Percentiles rank a stretch among this genome's conserved stretches.
phyloP scores from a whole-genome alignment of 2,888 invertebrate genomes.

The Aromia moschata region DNA sequence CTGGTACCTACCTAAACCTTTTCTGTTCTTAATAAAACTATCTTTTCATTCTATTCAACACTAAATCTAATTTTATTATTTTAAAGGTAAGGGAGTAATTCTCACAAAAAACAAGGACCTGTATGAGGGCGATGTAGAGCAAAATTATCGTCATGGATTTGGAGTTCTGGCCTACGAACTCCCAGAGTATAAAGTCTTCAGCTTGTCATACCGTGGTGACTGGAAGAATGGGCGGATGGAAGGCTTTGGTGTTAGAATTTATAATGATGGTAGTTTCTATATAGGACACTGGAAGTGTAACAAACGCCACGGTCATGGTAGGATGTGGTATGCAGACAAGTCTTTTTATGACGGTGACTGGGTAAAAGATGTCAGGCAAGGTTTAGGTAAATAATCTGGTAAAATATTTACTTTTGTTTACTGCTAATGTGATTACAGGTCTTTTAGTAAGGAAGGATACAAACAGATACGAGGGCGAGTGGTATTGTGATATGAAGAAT shows the following conservation, averaged over 20 bases:
- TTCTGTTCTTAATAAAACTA: neutral
- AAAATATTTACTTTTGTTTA: neutral
- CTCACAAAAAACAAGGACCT: constrained; percentile 62
- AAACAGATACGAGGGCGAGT: constrained; percentile 74
- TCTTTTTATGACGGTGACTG: constrained; percentile 72
- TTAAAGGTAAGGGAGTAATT: constrained; percentile 66
- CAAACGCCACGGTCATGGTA: constrained; percentile 68
- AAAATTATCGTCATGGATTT: constrained; percentile 68
- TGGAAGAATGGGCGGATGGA: constrained; percentile 69
- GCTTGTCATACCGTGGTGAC: constrained; percentile 68
- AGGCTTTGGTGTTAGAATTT: constrained; percentile 69
- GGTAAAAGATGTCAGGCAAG: constrained; percentile 48
- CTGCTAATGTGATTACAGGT: constrained; percentile 30
- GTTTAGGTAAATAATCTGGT: constrained; percentile 39
- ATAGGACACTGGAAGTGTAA: constrained; percentile 68
- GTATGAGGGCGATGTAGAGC: constrained; percentile 72
- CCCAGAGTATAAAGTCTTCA: constrained; percentile 61
- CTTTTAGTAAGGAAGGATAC: constrained; percentile 64
- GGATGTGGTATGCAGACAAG: constrained; percentile 70
- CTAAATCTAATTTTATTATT: too few relatives aligned
- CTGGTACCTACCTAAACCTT: constrained; percentile 50
- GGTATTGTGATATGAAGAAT: constrained; percentile 67
- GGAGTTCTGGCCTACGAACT: constrained; percentile 65
- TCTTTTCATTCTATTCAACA: neutral
- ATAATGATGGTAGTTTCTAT: constrained; percentile 68